Conservation (phyloP, 2,888 invertebrate genomes). For the Tetramorium bicarinatum region DNA sequence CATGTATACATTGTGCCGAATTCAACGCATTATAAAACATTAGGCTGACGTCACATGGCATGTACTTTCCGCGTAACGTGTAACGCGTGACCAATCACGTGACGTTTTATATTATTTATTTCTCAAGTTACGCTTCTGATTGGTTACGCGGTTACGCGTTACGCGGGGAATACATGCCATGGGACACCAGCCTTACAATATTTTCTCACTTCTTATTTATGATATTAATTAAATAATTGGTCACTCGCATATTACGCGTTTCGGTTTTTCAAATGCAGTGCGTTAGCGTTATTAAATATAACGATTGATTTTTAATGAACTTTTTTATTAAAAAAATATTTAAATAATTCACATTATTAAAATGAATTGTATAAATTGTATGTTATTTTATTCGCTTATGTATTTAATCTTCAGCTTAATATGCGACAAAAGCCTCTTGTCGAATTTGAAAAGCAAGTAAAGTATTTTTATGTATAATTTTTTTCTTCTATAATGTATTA, state of each 20-base stretch:
- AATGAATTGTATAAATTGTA: no score
- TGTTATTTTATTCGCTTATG: no score
- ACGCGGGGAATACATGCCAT: no score
- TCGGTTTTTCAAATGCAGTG: background rate
- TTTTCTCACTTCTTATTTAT: no score
- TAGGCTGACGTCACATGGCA: no score
- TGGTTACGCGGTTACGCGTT: no score
- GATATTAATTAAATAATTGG: background rate
- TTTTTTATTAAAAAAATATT: background rate
- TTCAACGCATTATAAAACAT: background rate
- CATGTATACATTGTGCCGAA: background rate
- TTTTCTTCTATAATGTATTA: background rate
- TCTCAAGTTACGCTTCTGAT: no score
- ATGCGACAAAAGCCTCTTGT: background rate
- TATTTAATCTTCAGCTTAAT: background rate
- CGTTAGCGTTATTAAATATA: background rate
- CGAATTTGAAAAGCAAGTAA: background rate
- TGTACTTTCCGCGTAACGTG: no score
- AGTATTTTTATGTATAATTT: background rate
- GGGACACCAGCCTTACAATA: no score
- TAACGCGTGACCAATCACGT: no score
- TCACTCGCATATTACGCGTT: background rate
- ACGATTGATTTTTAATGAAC: background rate
- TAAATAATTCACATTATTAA: background rate
- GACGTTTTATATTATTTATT: no score